phyloP scores from a whole-genome alignment of 2,888 invertebrate species.

The Panorpa germanica region DNA sequence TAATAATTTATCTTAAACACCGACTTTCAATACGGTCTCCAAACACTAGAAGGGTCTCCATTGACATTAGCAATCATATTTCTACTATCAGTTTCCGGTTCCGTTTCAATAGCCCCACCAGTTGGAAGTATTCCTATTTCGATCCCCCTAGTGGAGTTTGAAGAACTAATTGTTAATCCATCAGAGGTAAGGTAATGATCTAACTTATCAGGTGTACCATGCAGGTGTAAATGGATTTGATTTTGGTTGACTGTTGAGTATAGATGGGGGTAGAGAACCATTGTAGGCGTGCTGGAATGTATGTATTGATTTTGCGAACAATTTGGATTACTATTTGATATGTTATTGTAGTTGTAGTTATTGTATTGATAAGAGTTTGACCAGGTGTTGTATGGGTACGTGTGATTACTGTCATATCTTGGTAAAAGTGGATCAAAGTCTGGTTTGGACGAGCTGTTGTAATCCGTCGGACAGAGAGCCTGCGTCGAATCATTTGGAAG shows the following conservation, averaged over 20 bases:
- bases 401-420: no score
- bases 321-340: constrained; percentile 29
- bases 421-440: no score
- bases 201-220: constrained; percentile 42
- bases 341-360: constrained; percentile 49
- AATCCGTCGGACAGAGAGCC: no score
- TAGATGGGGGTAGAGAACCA: constrained; percentile 59
- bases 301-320: constrained; percentile 37
- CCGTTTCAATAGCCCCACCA: constrained; percentile 20
- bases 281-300: constrained; percentile 38
- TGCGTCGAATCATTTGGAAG: no score
- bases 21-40: constrained; percentile 69
- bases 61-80: constrained; percentile 19
- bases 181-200: constrained; percentile 47
- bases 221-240: constrained; percentile 66
- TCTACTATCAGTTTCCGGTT: constrained; percentile 13
- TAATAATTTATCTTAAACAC: no score
- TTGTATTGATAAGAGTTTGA: constrained; percentile 47
- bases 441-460: no score
- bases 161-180: constrained; percentile 37
- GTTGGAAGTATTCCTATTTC: constrained; percentile 29
- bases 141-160: constrained; percentile 29
- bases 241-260: constrained; percentile 76
- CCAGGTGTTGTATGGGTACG: constrained; percentile 39
- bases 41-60: constrained; percentile 35